A percentile compares a stretch with the other conserved stretches of the same genome.
Evolutionary conservation across 2,113 vertebrate species (phyloP).

Genomic region (Junco hyemalis): DNA sequence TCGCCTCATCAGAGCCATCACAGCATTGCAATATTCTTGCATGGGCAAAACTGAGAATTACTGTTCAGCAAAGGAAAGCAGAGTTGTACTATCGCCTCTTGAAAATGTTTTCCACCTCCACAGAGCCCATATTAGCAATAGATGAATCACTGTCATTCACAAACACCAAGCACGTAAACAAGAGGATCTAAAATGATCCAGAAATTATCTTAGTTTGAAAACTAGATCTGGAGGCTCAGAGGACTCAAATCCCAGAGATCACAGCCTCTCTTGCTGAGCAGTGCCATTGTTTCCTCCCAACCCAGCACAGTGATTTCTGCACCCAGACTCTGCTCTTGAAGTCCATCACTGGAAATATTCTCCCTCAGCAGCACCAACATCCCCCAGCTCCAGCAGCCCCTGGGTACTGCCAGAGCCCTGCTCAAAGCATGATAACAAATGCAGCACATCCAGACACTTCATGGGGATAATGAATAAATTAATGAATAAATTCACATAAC

Average conservation of each 20-base stretch:
- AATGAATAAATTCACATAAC: no score
- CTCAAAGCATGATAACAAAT: not conserved
- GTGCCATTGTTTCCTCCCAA: not conserved
- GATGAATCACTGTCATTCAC: not conserved
- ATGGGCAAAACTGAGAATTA: not conserved
- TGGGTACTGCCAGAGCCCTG: not conserved
- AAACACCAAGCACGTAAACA: not conserved
- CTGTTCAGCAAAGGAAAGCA: not conserved
- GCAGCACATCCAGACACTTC: not conserved
- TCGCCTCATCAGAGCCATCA: no score
- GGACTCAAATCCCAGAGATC: not conserved
- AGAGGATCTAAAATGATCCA: not conserved
- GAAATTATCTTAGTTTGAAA: not conserved
- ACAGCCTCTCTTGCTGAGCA: not conserved
- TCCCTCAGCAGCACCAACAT: not conserved
- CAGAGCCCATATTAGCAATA: not conserved
- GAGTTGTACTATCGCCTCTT: not conserved
- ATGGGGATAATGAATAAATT: not conserved
- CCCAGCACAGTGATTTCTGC: not conserved
- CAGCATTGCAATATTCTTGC: no score
- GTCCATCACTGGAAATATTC: not conserved
- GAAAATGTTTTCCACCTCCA: not conserved
- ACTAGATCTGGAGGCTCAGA: not conserved
- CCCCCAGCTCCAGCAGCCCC: not conserved
- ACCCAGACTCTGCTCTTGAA: not conserved